These are phyloP conservation scores for Chironomus tepperi DNA, from an alignment of 1,140 invertebrate genomes.

Conservation along the genomic window DNA sequence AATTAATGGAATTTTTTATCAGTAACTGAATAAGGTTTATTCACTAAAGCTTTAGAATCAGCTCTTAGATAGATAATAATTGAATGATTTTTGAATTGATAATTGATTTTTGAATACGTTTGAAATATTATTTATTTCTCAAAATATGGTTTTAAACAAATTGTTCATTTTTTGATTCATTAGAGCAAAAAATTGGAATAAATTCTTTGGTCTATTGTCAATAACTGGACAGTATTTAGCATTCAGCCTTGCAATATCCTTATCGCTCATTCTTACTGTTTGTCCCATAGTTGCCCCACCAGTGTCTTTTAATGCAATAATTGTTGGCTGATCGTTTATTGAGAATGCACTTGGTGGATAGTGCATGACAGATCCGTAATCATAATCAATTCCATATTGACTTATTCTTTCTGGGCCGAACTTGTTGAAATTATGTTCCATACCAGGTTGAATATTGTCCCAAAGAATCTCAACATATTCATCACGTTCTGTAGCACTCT, in stretches of 20 bases:
- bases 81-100: too few species aligned
- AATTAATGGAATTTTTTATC: too few species aligned
- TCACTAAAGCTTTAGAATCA: too few species aligned
- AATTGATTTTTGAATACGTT: too few species aligned
- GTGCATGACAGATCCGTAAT: slow-evolving; percentile 65
- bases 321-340: slow-evolving; percentile 53
- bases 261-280: slow-evolving; percentile 52
- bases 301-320: slow-evolving; percentile 39
- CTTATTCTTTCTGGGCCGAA: slow-evolving; percentile 47
- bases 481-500: slow-evolving; percentile 56
- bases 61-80: too few species aligned
- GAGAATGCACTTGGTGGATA: slow-evolving; percentile 58
- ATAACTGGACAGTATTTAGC: slow-evolving; percentile 48
- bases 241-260: slow-evolving; percentile 54
- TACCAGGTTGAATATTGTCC: slow-evolving; percentile 54
- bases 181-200: not conserved
- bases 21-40: too few species aligned
- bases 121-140: too few species aligned
- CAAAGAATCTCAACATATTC: slow-evolving; percentile 52
- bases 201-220: not conserved
- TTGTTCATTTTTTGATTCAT: not conserved
- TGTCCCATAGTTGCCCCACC: slow-evolving; percentile 45
- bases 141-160: not conserved
- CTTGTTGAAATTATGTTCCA: slow-evolving; percentile 54
- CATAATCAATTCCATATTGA: slow-evolving; percentile 52